Conservation (phyloP, 1,140 invertebrate species). For the Scaptomyza graminum region DNA sequence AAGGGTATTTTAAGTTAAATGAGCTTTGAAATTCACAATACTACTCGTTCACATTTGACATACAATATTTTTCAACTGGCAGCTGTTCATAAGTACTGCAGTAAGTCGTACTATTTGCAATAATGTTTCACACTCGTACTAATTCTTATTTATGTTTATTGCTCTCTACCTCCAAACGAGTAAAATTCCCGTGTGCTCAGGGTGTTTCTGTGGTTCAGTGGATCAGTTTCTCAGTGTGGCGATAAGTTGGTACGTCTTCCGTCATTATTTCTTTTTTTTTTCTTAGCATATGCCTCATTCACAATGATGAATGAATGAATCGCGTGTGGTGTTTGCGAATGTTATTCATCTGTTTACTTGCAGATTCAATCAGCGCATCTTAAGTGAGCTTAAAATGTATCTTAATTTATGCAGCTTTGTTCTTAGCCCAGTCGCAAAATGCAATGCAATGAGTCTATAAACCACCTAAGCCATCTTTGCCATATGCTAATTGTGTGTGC, state of each 20-base stretch:
- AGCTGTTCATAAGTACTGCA: constrained; percentile 3
- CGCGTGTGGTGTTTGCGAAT: constrained; percentile 26
- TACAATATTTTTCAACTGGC: constrained; percentile 49
- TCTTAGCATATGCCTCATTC: constrained; percentile 17
- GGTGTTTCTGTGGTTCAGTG: constrained; percentile 2
- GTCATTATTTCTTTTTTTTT: not conserved
- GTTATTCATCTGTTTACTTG: constrained; percentile 25
- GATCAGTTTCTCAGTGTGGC: constrained; percentile 14
- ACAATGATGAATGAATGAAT: constrained; percentile 48
- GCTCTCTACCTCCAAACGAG: constrained; percentile 24
- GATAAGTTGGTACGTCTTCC: constrained; percentile 14
- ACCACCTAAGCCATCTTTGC: constrained; percentile 6
- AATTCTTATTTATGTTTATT: constrained; percentile 19
- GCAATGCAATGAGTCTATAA: constrained; percentile 5
- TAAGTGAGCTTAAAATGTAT: constrained; percentile 51
- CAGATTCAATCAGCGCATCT: constrained; percentile 39
- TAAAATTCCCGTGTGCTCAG: constrained; percentile 64
- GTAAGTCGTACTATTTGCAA: constrained; percentile 13
- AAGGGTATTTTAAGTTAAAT: constrained; percentile 1
- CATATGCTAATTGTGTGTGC: constrained; percentile 63
- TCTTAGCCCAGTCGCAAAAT: constrained; percentile 16
- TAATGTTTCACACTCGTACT: constrained; percentile 27
- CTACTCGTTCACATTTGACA: constrained; percentile 68
- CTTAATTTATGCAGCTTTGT: constrained; percentile 73
- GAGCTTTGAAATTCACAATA: not conserved